Percentiles rank a stretch among this genome's conserved stretches.
Evolutionary conservation across 2,888 invertebrate genomes (phyloP).

Genomic region (Synanthedon vespiformis): DNA sequence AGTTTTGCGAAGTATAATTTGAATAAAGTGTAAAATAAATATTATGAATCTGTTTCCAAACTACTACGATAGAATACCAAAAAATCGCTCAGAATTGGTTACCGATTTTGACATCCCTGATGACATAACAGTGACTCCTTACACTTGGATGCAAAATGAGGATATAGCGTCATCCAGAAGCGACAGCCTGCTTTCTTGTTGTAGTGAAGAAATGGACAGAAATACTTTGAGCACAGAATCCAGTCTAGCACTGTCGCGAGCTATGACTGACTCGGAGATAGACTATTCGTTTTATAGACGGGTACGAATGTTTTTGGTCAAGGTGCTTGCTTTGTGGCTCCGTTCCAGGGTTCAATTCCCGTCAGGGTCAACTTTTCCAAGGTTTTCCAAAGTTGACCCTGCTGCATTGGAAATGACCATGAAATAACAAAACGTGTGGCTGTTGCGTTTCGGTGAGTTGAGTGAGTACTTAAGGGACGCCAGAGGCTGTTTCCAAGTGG

Average conservation of each 20-base stretch:
- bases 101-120: constrained; percentile 47
- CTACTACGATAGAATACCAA: constrained; percentile 39
- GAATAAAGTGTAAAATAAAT: constrained; percentile 1
- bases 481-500: no score
- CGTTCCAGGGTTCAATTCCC: no score
- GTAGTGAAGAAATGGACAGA: constrained; percentile 19
- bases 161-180: constrained; percentile 21
- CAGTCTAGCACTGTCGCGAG: constrained; percentile 45
- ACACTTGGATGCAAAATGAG: constrained; percentile 32
- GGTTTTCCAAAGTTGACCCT: no score
- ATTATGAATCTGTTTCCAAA: constrained; percentile 42
- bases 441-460: no score
- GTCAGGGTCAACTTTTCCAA: no score
- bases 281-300: constrained; percentile 42
- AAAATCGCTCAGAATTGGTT: constrained; percentile 40
- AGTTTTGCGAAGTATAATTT: background rate
- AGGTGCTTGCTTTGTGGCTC: no score
- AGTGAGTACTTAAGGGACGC: no score
- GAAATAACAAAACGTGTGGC: no score
- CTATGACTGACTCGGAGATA: constrained; percentile 58
- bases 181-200: constrained; percentile 25
- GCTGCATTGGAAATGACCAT: no score
- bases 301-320: constrained; percentile 21
- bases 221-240: constrained; percentile 35
- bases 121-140: constrained; percentile 31